Evolutionary conservation across 1,140 invertebrate genomes (phyloP).

Genomic region (Calephelis virginiensis): DNA sequence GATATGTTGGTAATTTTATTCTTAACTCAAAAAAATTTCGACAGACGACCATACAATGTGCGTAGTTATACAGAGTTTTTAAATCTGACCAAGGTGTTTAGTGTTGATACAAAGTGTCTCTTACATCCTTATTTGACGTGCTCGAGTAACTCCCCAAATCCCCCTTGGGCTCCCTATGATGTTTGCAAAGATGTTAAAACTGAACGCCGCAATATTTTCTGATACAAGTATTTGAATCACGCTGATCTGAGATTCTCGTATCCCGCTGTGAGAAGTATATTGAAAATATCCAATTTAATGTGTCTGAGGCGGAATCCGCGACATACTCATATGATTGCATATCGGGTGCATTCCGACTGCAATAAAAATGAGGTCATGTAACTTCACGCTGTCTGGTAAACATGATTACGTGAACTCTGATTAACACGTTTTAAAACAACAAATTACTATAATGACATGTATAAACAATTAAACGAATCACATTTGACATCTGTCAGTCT

Average conservation of each 20-base stretch:
- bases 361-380: slow-evolving; percentile 17
- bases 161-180: too few relatives aligned
- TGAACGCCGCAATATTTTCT: neutral
- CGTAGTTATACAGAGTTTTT: too few relatives aligned
- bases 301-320: slow-evolving; percentile 30
- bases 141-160: too few relatives aligned
- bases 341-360: slow-evolving; percentile 17
- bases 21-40: too few relatives aligned
- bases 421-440: neutral
- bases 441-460: neutral
- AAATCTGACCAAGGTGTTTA: too few relatives aligned
- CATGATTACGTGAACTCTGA: neutral
- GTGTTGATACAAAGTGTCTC: too few relatives aligned
- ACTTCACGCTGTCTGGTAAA: slow-evolving; percentile 10
- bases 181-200: neutral
- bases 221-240: neutral
- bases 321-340: slow-evolving; percentile 33
- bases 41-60: too few relatives aligned
- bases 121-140: too few relatives aligned
- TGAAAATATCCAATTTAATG: slow-evolving; percentile 42
- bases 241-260: slow-evolving; percentile 23
- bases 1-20: too few relatives aligned
- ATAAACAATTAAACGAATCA: too few relatives aligned
- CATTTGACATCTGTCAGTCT: too few relatives aligned
- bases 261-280: slow-evolving; percentile 33